Conservation (phyloP, 2,113 vertebrate species). For the Holacanthus passer region DNA sequence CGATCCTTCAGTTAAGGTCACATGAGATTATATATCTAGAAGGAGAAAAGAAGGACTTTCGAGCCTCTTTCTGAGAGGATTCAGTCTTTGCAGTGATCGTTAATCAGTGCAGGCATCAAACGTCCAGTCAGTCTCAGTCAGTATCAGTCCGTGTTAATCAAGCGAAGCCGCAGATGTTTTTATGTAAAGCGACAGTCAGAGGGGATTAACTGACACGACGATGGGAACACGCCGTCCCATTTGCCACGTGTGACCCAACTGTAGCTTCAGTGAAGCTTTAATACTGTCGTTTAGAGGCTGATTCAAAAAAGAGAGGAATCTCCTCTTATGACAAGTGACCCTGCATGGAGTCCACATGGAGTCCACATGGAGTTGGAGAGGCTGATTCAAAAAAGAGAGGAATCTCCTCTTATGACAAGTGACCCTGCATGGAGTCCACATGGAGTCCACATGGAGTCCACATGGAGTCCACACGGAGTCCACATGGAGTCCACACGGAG, state of each 20-base stretch:
- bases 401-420: too few relatives aligned
- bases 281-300: too few relatives aligned
- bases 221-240: slow-evolving; percentile 22
- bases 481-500: too few relatives aligned
- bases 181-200: slow-evolving; percentile 21
- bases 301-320: not conserved
- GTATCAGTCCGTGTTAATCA: slow-evolving; percentile 15
- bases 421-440: too few relatives aligned
- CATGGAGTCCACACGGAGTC: too few relatives aligned
- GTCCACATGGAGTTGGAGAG: too few relatives aligned
- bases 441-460: too few relatives aligned
- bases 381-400: not conserved
- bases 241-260: slow-evolving; percentile 4
- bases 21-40: too few relatives aligned
- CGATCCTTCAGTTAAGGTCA: not conserved
- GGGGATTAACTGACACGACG: slow-evolving; percentile 36
- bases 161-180: slow-evolving; percentile 30
- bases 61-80: too few relatives aligned
- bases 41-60: too few relatives aligned
- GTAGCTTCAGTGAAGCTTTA: slow-evolving; percentile 4
- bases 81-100: not conserved
- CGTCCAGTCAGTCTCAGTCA: slow-evolving; percentile 10
- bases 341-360: too few relatives aligned
- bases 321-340: too few relatives aligned
- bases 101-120: slow-evolving; percentile 13